phyloP scores from a whole-genome alignment of 2,113 vertebrate species.

The Salvator merianae region DNA sequence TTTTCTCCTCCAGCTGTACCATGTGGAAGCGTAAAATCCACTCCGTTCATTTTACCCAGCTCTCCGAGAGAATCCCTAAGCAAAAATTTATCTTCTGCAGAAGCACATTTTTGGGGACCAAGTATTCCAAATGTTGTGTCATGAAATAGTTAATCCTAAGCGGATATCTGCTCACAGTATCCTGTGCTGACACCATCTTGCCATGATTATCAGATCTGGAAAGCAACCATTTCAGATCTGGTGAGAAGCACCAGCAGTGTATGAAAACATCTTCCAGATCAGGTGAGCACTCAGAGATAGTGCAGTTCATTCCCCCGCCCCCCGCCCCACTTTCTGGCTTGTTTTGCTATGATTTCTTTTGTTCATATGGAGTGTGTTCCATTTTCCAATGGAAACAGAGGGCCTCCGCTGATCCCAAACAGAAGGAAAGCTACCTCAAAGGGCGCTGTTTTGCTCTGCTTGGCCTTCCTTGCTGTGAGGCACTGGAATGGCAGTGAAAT shows the following conservation, averaged over 20 bases:
- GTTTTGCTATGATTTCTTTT: too few relatives aligned
- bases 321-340: too few relatives aligned
- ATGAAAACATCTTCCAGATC: not conserved
- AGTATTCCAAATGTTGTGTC: not conserved
- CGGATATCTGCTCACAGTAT: not conserved
- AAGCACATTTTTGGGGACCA: not conserved
- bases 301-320: too few relatives aligned
- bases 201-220: too few relatives aligned
- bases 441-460: accelerated
- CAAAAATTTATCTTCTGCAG: not conserved
- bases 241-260: not conserved
- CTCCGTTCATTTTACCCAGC: not conserved
- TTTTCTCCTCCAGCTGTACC: not conserved
- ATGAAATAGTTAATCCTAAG: not conserved
- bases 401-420: not conserved
- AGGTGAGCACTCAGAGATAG: not conserved
- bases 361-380: not conserved
- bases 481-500: accelerated
- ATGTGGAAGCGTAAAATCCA: not conserved
- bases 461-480: not conserved
- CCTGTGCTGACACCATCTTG: not conserved
- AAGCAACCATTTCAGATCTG: not conserved
- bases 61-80: not conserved
- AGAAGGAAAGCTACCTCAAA: not conserved
- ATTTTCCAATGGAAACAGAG: too few relatives aligned